Percentiles rank a stretch among this genome's conserved stretches.
phyloP scores from a whole-genome alignment of 2,797 vertebrate genomes.

The Scleropages formosus region DNA sequence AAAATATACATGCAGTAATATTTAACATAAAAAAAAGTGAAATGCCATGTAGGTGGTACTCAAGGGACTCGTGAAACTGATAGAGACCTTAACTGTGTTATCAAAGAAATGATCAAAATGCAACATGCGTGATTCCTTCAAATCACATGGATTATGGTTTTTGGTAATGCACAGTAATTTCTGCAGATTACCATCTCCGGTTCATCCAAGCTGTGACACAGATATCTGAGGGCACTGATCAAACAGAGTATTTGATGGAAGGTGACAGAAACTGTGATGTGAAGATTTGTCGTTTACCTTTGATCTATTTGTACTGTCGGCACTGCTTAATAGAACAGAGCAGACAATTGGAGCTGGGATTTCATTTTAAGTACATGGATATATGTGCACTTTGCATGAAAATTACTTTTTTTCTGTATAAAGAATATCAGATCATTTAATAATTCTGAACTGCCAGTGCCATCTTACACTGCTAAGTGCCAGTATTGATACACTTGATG shows the following conservation, averaged over 20 bases:
- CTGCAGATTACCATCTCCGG: constrained; percentile 43
- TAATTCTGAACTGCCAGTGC: background rate
- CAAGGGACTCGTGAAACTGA: constrained; percentile 25
- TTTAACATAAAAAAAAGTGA: too few relatives aligned
- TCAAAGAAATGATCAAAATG: background rate
- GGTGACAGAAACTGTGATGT: constrained; percentile 71
- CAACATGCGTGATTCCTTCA: background rate
- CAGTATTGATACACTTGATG: too few relatives aligned
- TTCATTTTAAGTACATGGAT: constrained; percentile 40
- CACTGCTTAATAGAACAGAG: constrained; percentile 51
- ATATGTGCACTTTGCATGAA: background rate
- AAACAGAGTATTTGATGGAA: constrained; percentile 67
- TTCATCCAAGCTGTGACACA: constrained; percentile 50
- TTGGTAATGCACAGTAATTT: background rate
- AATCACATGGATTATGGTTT: background rate
- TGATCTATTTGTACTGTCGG: constrained; percentile 63
- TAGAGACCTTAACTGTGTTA: background rate
- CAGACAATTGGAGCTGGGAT: constrained; percentile 64
- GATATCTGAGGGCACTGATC: constrained; percentile 65
- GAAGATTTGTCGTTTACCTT: constrained; percentile 64
- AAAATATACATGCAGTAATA: too few relatives aligned
- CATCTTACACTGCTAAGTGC: too few relatives aligned
- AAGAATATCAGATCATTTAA: background rate
- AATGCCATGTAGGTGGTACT: too few relatives aligned
- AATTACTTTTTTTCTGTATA: constrained; percentile 1